phyloP scores from a whole-genome alignment of 2,797 vertebrate genomes.

The Scomberomorus guttatus region DNA sequence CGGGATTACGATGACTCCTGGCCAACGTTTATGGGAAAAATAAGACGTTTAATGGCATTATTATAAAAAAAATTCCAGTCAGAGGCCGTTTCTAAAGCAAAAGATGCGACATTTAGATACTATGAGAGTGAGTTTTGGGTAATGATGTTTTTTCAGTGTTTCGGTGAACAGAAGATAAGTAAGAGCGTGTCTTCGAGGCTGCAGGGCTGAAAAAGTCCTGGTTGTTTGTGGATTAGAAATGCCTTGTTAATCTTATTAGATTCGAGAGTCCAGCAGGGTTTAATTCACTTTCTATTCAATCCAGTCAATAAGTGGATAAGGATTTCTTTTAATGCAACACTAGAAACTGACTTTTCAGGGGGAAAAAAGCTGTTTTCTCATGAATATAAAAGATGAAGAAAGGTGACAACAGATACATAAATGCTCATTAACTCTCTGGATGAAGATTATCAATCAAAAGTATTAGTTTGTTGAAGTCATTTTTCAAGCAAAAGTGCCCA shows the following conservation, averaged over 20 bases:
- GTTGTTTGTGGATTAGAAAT: constrained; percentile 68
- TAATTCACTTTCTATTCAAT: constrained; percentile 49
- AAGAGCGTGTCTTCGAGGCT: constrained; percentile 3
- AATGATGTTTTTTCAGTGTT: neutral
- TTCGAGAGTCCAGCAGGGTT: constrained; percentile 47
- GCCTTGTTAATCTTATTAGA: constrained; percentile 65
- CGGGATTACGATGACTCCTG: neutral
- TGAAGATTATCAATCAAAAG: too few species aligned
- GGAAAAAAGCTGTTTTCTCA: neutral
- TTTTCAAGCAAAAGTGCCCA: too few species aligned
- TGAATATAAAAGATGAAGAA: neutral
- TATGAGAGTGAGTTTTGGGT: neutral
- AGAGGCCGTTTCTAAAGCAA: neutral
- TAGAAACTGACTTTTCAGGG: constrained; percentile 19
- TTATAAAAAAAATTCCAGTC: neutral
- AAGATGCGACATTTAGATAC: neutral
- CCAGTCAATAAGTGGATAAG: constrained; percentile 37
- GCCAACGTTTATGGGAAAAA: neutral
- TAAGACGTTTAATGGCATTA: constrained; percentile 1
- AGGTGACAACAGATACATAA: too few species aligned
- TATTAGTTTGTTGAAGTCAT: too few species aligned
- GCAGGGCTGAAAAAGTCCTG: constrained; percentile 14
- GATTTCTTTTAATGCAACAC: constrained; percentile 25
- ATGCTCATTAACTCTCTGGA: neutral
- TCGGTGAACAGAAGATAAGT: neutral